phyloP scores from a whole-genome alignment of 1,140 invertebrate species.

The Mycetomoellerius zeteki region DNA sequence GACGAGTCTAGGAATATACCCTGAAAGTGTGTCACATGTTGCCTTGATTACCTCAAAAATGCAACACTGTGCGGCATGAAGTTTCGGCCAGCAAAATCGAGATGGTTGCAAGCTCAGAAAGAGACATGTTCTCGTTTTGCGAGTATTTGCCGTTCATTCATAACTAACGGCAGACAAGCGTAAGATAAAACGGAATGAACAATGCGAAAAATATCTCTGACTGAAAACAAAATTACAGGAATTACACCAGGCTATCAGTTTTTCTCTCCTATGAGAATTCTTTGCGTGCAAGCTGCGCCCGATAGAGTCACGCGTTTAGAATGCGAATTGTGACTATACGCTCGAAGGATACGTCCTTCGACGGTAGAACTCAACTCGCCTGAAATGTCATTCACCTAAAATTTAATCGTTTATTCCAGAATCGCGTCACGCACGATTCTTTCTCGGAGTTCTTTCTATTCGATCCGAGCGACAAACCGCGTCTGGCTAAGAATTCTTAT shows the following conservation, averaged over 20 bases:
- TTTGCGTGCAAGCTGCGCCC: background rate
- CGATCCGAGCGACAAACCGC: background rate
- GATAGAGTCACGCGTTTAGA: constrained; percentile 12
- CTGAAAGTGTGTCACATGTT: constrained; percentile 34
- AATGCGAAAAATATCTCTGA: background rate
- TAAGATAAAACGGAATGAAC: background rate
- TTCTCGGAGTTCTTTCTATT: background rate
- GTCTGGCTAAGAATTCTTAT: background rate
- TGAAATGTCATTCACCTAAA: constrained; percentile 10
- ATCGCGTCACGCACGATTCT: background rate
- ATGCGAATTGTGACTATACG: background rate
- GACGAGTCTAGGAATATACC: background rate
- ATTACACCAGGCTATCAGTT: background rate
- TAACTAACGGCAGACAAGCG: background rate
- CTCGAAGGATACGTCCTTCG: constrained; percentile 17
- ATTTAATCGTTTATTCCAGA: background rate
- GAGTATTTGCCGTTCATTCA: no score
- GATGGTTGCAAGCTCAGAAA: background rate
- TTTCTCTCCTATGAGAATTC: background rate
- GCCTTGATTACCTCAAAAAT: constrained; percentile 10
- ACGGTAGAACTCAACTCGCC: background rate
- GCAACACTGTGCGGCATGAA: background rate
- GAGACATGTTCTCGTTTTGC: background rate
- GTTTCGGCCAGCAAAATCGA: background rate
- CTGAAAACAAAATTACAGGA: background rate